Base-by-base conservation (phyloP, 2,888 invertebrate species). In the Diloba caeruleocephala region DNA sequence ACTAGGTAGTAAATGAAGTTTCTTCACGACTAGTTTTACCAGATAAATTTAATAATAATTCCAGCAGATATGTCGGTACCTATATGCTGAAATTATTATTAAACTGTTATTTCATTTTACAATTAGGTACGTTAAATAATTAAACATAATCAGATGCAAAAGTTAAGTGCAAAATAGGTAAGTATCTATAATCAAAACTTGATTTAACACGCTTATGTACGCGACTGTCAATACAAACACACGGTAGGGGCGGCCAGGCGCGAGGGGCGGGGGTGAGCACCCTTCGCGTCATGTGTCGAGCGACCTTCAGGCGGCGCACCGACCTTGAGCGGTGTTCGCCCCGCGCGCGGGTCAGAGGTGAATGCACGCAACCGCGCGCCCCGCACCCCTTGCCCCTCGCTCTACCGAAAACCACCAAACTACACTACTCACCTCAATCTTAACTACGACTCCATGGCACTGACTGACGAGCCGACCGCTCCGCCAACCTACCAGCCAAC, bases 301-400 rank as follows among this genome's bases (percentile, higher is more conserved):
- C 91, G 92, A 93, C 93, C 93, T 93, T 92, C 93, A 90, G 85
- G 87, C 90, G 87, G 92, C 91, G 90, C 91, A 90, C 90, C 93
- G 92, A 92, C 93, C 93, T 92, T 92, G 93, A 90, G 90, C 86
- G 85, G 72, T 87, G 88, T 84, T 85, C 90, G 90, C 85, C 88
- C 85, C 90, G 88, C 87, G 84, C 88, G 88, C 92, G 92, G 92
- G 92, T 92, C 92, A 92, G 92, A 92, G 92, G 92, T 93, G 92
- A 92, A 92, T 88, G 92, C 87, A 89, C 92, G 88, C 82, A 71
- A 64, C 71, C 71, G 70, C 74, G 63, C 78, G 71, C 76, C 74
- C 75, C 81, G 77, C 85, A 68, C 82, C 74, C 81, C 67, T 76
- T 66, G 70, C 62, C 58, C 69, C 31, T 72, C 78, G 74, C 79